phyloP scores from a whole-genome alignment of 2,113 vertebrate species.

The Strix uralensis region DNA sequence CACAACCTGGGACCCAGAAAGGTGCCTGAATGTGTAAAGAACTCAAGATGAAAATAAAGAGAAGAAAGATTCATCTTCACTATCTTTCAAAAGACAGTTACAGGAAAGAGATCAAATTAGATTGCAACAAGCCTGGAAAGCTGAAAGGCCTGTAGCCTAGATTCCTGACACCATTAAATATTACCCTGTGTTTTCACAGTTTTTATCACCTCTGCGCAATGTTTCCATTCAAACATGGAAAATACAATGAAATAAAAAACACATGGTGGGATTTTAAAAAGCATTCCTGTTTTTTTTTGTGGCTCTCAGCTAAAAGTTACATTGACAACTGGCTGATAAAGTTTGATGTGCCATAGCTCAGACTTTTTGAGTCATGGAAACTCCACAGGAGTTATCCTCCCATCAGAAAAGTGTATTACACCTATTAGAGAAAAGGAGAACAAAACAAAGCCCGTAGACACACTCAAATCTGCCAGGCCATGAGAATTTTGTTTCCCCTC shows the following conservation, averaged over 20 bases:
- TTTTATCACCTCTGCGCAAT: slow-evolving; percentile 21
- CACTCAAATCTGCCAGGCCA: not conserved
- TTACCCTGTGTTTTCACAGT: not conserved
- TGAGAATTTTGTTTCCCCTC: slow-evolving; percentile 1
- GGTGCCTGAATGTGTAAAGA: not conserved
- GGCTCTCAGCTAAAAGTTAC: not conserved
- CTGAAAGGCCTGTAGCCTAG: not conserved
- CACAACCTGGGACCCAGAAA: not conserved
- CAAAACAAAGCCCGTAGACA: not conserved
- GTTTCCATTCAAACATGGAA: not conserved
- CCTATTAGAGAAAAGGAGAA: not conserved
- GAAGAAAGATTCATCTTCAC: not conserved
- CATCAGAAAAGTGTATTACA: not conserved
- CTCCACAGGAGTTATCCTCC: not conserved
- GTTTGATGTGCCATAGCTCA: not conserved
- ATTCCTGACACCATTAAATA: not conserved
- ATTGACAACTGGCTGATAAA: slow-evolving; percentile 1
- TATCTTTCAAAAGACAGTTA: not conserved
- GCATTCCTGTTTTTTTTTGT: not conserved
- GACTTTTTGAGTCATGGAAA: not conserved
- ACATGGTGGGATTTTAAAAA: not conserved
- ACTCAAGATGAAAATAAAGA: not conserved
- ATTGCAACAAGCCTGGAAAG: not conserved
- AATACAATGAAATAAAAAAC: slow-evolving; percentile 18
- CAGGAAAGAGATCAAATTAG: not conserved